These are phyloP conservation scores for Macrotis lagotis DNA, from an alignment of 2,113 vertebrate genomes.

Conservation along the genomic window DNA sequence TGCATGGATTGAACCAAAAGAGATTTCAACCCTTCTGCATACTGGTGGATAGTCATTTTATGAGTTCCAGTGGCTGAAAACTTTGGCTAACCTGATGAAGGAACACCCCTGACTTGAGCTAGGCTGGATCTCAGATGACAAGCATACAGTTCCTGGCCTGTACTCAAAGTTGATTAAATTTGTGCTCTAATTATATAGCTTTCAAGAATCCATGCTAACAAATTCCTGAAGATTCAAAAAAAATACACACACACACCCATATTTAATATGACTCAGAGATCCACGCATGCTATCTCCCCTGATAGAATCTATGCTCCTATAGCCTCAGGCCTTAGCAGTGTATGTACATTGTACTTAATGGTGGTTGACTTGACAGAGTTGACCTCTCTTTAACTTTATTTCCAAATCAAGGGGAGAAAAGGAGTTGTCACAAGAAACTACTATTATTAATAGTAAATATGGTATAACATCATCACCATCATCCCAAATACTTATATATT, in stretches of 20 bases:
- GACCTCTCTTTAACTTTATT: neutral
- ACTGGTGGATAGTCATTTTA: neutral
- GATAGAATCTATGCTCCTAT: neutral
- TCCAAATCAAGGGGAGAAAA: neutral
- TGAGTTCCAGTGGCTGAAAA: neutral
- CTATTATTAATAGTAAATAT: neutral
- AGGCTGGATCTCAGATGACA: neutral
- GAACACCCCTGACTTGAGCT: neutral
- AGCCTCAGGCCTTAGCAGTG: no score
- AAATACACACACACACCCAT: neutral
- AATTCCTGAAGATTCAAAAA: neutral
- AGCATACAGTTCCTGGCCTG: neutral
- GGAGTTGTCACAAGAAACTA: neutral
- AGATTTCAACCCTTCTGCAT: neutral
- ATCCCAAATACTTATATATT: neutral
- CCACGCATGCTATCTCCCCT: no score
- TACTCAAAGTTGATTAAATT: neutral
- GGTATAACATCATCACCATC: neutral
- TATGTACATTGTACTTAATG: neutral
- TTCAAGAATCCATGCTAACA: neutral
- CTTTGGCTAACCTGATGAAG: neutral
- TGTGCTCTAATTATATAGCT: neutral
- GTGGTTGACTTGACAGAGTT: neutral
- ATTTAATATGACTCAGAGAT: neutral
- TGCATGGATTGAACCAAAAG: neutral